phyloP scores from a whole-genome alignment of 2,797 vertebrate species.

The Leptodactylus fallax region DNA sequence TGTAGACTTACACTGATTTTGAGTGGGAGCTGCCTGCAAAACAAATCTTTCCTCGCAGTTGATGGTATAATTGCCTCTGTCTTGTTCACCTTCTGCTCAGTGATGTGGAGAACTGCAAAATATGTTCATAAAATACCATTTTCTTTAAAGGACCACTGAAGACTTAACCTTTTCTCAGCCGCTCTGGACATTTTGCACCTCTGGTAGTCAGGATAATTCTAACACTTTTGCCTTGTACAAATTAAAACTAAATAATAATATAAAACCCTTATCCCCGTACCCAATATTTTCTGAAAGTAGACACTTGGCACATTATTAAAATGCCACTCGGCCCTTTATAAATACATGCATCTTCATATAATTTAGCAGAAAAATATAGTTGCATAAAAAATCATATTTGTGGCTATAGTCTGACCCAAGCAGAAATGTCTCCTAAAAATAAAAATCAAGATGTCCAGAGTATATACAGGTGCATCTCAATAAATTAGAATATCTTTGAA shows the following conservation, averaged over 20 bases:
- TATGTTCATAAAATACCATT: not conserved
- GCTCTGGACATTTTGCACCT: too few species aligned
- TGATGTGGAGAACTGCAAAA: not conserved
- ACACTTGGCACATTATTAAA: not conserved
- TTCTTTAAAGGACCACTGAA: not conserved
- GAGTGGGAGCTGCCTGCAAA: constrained; percentile 51
- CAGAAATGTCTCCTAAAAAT: too few species aligned
- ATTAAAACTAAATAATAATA: too few species aligned
- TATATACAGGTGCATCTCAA: too few species aligned
- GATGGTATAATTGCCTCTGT: constrained; percentile 40
- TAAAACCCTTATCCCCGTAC: not conserved
- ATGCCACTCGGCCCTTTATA: not conserved
- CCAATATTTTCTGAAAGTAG: not conserved
- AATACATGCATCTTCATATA: too few species aligned
- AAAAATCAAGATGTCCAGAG: too few species aligned
- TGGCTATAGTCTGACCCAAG: not conserved
- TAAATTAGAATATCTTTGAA: too few species aligned
- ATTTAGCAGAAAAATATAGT: not conserved
- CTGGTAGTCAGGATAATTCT: too few species aligned
- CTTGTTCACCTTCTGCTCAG: constrained; percentile 47
- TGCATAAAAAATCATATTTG: not conserved
- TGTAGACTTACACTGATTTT: constrained; percentile 41
- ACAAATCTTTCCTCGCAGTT: constrained; percentile 43
- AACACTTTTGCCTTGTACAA: too few species aligned
- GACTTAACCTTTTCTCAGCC: not conserved